phyloP scores from a whole-genome alignment of 30 jellyfish, hydroid and myxozoan species.

The Pelagia noctiluca region DNA sequence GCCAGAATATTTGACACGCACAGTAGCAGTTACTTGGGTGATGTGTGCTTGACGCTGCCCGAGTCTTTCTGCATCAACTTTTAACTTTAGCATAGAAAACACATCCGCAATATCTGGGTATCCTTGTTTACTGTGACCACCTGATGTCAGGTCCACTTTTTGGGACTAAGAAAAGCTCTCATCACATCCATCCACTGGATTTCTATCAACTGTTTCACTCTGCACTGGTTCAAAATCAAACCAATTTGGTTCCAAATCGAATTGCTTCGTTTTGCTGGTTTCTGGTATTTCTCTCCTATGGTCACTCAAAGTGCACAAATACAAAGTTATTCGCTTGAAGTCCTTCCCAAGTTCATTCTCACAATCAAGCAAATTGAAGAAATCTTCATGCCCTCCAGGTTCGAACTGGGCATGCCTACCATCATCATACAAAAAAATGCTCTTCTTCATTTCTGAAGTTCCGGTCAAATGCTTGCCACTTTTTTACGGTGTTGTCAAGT shows the following conservation, averaged over 20 bases:
- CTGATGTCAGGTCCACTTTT: conserved; percentile 27
- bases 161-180: conserved; percentile 22
- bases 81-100: conserved; percentile 8
- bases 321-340: conserved; percentile 13
- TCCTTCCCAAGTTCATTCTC: conserved; percentile 27
- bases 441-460: conserved; percentile 32
- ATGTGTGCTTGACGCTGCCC: conserved; percentile 27
- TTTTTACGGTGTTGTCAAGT: conserved; percentile 25
- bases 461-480: conserved; percentile 46
- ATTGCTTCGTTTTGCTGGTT: conserved; percentile 7
- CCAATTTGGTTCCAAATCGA: conserved; percentile 23
- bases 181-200: conserved; percentile 17
- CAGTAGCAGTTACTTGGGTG: conserved; percentile 15
- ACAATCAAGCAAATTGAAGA: conserved; percentile 1
- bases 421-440: conserved; percentile 31
- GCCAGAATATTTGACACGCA: conserved; percentile 53
- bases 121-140: conserved; percentile 21
- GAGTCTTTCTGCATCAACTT: conserved; percentile 15
- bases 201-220: conserved; percentile 11
- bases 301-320: conserved; percentile 17
- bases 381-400: conserved; percentile 41
- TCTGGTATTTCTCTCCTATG: conserved; percentile 28
- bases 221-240: conserved; percentile 22
- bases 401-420: conserved; percentile 24
- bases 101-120: conserved; percentile 16